Conservation (phyloP, 2,888 invertebrate species). For the Himalopsyche tibetana region DNA sequence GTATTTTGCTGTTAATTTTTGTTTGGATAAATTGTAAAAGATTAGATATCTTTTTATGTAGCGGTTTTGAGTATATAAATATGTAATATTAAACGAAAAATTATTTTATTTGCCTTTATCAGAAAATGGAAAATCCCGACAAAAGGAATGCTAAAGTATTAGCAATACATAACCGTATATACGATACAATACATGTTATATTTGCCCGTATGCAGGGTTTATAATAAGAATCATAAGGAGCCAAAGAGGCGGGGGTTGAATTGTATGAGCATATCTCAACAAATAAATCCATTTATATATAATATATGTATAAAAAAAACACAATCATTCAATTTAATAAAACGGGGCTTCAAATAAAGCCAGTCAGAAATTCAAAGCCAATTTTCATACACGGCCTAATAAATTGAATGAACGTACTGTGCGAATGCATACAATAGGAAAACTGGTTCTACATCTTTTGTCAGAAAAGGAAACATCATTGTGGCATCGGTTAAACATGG, state of each 20-base stretch:
- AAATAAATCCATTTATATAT: conserved; percentile 19
- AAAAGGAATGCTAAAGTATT: too few relatives aligned
- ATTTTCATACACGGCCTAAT: conserved; percentile 30
- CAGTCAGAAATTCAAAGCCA: conserved; percentile 28
- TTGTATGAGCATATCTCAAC: neutral
- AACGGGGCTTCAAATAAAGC: conserved; percentile 21
- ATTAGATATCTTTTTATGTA: too few relatives aligned
- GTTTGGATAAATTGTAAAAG: too few relatives aligned
- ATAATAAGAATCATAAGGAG: neutral
- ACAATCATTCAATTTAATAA: conserved; percentile 26
- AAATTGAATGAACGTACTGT: conserved; percentile 23
- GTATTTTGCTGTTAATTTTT: too few relatives aligned
- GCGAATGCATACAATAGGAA: neutral
- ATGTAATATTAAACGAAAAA: too few relatives aligned
- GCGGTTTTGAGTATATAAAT: too few relatives aligned
- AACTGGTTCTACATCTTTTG: conserved; percentile 15
- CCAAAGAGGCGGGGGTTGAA: neutral
- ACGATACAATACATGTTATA: neutral
- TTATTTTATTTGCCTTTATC: too few relatives aligned
- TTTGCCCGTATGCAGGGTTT: neutral
- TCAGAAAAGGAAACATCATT: too few relatives aligned
- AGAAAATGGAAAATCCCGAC: too few relatives aligned
- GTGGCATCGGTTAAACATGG: too few relatives aligned
- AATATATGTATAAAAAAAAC: neutral
- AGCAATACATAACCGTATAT: too few relatives aligned